Conservation (phyloP, 2,797 vertebrate genomes). For the Sylvia borin region DNA sequence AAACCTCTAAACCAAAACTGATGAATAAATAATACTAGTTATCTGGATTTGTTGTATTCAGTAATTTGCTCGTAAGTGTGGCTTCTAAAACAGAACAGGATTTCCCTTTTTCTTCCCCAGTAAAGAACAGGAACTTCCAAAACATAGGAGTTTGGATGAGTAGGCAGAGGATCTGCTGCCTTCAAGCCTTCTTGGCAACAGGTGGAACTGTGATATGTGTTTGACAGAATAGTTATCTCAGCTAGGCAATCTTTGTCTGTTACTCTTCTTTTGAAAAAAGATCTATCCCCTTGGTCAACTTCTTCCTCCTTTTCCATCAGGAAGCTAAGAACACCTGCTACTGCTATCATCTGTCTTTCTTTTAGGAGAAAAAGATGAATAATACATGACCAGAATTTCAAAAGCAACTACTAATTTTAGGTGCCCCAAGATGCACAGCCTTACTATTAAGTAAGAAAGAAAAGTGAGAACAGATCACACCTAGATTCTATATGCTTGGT, state of each 20-base stretch:
- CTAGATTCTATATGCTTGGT: conserved; percentile 4
- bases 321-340: conserved; percentile 12
- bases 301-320: neutral
- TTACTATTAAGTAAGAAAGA: conserved; percentile 22
- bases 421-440: neutral
- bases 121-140: neutral
- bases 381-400: conserved; percentile 24
- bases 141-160: neutral
- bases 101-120: neutral
- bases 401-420: conserved; percentile 37
- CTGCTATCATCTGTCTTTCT: neutral
- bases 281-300: neutral
- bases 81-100: neutral
- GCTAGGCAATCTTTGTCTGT: neutral
- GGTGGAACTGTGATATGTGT: neutral
- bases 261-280: neutral
- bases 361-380: conserved; percentile 34
- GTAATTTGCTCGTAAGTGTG: neutral
- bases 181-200: conserved; percentile 15
- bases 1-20: neutral
- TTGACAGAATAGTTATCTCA: conserved; percentile 4
- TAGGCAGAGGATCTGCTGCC: conserved; percentile 9
- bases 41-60: neutral
- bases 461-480: neutral
- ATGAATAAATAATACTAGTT: neutral